Conservation (phyloP, 1,140 invertebrate genomes). For the Cydia amplana region DNA sequence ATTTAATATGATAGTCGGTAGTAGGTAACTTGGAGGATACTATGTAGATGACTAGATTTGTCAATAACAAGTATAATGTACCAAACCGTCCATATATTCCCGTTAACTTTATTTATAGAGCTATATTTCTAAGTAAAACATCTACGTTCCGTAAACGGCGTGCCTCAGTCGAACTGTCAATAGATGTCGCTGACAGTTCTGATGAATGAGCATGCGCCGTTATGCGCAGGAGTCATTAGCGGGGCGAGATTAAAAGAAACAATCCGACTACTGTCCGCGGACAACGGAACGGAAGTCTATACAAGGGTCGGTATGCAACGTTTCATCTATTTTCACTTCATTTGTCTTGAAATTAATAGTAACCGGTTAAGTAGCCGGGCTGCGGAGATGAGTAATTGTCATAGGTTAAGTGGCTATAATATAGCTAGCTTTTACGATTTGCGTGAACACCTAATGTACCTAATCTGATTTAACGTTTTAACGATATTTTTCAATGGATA, state of each 20-base stretch:
- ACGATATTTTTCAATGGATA: no score
- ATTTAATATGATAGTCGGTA: no score
- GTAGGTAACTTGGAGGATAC: not conserved
- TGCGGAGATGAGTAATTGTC: slow-evolving; percentile 14
- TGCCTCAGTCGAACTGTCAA: slow-evolving; percentile 70
- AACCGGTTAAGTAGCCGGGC: slow-evolving; percentile 15
- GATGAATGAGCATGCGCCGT: slow-evolving; percentile 72
- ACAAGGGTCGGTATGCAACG: slow-evolving; percentile 54
- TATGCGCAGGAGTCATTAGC: slow-evolving; percentile 57
- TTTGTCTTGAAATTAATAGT: slow-evolving; percentile 32
- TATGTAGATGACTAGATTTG: not conserved
- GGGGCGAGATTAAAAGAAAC: slow-evolving; percentile 68
- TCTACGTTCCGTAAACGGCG: slow-evolving; percentile 45
- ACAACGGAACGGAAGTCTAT: slow-evolving; percentile 67
- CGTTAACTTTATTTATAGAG: slow-evolving; percentile 6
- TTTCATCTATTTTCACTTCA: slow-evolving; percentile 46
- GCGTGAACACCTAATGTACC: no score
- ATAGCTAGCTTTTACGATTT: not conserved
- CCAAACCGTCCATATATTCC: not conserved
- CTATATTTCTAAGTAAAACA: slow-evolving; percentile 9
- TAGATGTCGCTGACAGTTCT: slow-evolving; percentile 76
- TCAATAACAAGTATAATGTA: not conserved
- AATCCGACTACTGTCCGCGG: slow-evolving; percentile 56
- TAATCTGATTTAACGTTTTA: no score
- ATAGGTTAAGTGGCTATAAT: not conserved